Evolutionary conservation across 2,113 vertebrate genomes (phyloP).

Genomic region (Psittacara wagleri): DNA sequence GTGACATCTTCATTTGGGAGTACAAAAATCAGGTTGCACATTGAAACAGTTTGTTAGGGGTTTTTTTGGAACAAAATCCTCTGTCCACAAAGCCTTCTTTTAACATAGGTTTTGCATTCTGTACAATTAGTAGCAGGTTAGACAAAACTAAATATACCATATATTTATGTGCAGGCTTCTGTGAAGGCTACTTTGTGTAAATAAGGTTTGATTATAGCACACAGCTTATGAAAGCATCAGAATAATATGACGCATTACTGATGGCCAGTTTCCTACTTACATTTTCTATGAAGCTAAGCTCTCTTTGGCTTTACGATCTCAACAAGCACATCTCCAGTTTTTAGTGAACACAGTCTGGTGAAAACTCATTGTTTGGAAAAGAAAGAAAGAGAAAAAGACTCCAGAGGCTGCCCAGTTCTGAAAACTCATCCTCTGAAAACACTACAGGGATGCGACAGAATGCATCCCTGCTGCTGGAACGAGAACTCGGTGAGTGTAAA

Average conservation of each 20-base stretch:
- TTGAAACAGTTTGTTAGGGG: neutral
- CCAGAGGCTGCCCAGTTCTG: neutral
- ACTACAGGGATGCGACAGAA: neutral
- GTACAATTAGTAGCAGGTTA: conserved; percentile 14
- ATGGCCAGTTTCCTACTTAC: conserved; percentile 16
- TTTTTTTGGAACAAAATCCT: neutral
- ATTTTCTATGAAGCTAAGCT: neutral
- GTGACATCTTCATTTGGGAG: conserved; percentile 49
- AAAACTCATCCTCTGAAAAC: neutral
- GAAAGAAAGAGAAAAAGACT: neutral
- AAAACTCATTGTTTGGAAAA: neutral
- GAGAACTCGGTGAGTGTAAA: neutral
- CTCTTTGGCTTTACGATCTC: neutral
- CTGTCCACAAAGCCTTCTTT: conserved; percentile 2
- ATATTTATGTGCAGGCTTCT: neutral
- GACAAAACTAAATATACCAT: conserved; percentile 7
- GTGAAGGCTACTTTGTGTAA: conserved; percentile 7
- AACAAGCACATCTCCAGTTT: neutral
- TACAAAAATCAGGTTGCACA: conserved; percentile 15
- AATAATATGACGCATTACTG: neutral
- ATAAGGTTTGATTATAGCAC: conserved; percentile 23
- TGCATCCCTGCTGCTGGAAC: neutral
- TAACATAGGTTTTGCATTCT: neutral
- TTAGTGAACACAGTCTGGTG: neutral
- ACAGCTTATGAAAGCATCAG: conserved; percentile 4